Evolutionary conservation across 2,888 invertebrate species (phyloP).

Genomic region (Drosophila yooni): DNA sequence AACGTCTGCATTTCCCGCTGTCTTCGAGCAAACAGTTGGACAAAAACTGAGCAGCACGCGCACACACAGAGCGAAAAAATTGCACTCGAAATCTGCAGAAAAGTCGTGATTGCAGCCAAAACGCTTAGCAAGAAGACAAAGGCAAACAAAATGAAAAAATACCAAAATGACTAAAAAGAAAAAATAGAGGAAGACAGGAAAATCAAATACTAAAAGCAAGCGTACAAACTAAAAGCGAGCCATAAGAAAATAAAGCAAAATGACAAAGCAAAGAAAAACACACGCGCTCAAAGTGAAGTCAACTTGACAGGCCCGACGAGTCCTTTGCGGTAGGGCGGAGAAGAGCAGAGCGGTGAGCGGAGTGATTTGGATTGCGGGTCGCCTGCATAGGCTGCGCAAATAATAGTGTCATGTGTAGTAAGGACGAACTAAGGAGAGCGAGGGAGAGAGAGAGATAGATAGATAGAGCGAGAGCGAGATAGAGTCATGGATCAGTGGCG

Average conservation of each 20-base stretch:
- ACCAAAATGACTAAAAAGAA: constrained; percentile 3
- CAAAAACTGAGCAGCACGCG: constrained; percentile 67
- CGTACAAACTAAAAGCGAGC: constrained; percentile 49
- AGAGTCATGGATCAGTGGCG: constrained; percentile 62
- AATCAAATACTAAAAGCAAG: constrained; percentile 55
- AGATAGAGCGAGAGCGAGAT: background rate
- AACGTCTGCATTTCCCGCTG: constrained; percentile 66
- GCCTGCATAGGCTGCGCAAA: constrained; percentile 62
- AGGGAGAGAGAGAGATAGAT: constrained; percentile 1
- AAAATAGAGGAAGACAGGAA: constrained; percentile 20
- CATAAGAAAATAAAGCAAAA: constrained; percentile 70
- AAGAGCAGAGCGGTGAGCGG: background rate
- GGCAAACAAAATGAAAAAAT: constrained; percentile 31
- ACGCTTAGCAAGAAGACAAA: constrained; percentile 69
- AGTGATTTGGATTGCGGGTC: constrained; percentile 13
- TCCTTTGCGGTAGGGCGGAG: constrained; percentile 10
- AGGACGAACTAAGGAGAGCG: constrained; percentile 7
- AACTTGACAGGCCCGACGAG: constrained; percentile 54
- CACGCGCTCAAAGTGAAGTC: constrained; percentile 66
- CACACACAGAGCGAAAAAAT: constrained; percentile 35
- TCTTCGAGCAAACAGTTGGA: constrained; percentile 60
- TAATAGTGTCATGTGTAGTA: constrained; percentile 64
- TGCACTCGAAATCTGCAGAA: constrained; percentile 80
- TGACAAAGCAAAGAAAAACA: constrained; percentile 71
- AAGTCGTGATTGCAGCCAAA: constrained; percentile 81